Percentiles rank a stretch among this genome's conserved stretches.
These are phyloP conservation scores for Eupeodes luniger DNA, from an alignment of 2,888 invertebrate genomes.

Conservation along the genomic window DNA sequence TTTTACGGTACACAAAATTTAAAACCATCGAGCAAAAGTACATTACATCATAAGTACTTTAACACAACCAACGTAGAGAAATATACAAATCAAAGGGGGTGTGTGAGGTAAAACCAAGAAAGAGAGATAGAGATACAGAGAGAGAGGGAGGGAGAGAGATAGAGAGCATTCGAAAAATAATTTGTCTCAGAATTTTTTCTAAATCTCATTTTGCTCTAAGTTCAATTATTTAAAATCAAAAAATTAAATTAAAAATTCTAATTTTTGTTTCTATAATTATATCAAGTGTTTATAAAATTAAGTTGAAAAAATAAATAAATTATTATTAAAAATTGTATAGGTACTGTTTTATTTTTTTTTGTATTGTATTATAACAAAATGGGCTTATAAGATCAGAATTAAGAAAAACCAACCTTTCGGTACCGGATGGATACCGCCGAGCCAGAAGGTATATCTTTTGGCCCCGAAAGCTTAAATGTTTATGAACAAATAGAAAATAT, in stretches of 20 bases:
- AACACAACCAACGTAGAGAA: constrained; percentile 68
- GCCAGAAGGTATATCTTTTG: constrained; percentile 81
- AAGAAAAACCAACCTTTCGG: constrained; percentile 79
- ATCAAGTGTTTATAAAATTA: constrained; percentile 23
- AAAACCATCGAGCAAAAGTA: constrained; percentile 58
- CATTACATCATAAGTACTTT: constrained; percentile 63
- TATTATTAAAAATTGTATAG: constrained; percentile 1
- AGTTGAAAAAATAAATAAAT: constrained; percentile 9
- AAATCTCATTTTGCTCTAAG: constrained; percentile 54
- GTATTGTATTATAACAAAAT: constrained; percentile 47
- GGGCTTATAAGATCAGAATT: constrained; percentile 58
- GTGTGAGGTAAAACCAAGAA: constrained; percentile 39
- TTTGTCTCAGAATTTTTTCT: constrained; percentile 57
- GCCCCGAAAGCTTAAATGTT: constrained; percentile 79
- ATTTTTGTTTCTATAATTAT: constrained; percentile 4
- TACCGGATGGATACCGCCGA: constrained; percentile 80
- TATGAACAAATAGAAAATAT: constrained; percentile 76
- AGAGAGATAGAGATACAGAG: constrained; percentile 36
- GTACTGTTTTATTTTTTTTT: neutral
- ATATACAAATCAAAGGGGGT: constrained; percentile 23
- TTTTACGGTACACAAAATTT: constrained; percentile 40
- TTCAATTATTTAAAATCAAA: constrained; percentile 19
- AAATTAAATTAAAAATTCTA: constrained; percentile 35
- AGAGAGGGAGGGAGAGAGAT: constrained; percentile 28
- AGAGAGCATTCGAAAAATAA: constrained; percentile 61